Evolutionary conservation across 2,113 vertebrate species (phyloP).

Genomic region (Cyprinodon variegatus): DNA sequence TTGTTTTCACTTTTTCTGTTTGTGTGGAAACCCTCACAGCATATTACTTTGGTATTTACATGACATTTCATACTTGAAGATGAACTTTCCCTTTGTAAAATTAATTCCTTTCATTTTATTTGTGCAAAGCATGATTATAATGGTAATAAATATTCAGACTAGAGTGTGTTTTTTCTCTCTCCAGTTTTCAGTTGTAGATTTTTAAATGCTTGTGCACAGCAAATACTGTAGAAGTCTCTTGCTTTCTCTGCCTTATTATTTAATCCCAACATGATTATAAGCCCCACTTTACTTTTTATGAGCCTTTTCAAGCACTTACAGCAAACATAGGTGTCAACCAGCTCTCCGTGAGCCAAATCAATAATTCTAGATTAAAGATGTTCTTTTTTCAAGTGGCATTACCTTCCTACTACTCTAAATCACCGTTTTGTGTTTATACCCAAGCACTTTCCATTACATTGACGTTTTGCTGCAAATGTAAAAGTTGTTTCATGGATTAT

Average conservation of each 20-base stretch:
- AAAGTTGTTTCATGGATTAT: slow-evolving; percentile 10
- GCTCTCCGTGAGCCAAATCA: not conserved
- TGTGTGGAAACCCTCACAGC: not conserved
- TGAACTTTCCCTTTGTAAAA: not conserved
- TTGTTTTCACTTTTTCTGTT: not conserved
- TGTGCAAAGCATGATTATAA: not conserved
- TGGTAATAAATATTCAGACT: not conserved
- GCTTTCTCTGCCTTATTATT: slow-evolving; percentile 10
- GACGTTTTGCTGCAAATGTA: slow-evolving; percentile 5
- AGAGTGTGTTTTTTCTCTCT: not conserved
- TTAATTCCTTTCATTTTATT: slow-evolving; percentile 9
- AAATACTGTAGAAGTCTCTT: not conserved
- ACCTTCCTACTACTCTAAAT: slow-evolving; percentile 10
- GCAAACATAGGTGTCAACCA: not conserved
- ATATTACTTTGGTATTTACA: slow-evolving; percentile 31
- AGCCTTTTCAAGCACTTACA: slow-evolving; percentile 10
- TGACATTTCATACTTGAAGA: slow-evolving; percentile 41
- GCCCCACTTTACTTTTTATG: slow-evolving; percentile 13
- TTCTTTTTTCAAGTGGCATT: slow-evolving; percentile 2
- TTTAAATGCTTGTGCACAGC: not conserved
- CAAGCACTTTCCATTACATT: not conserved
- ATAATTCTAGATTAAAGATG: slow-evolving; percentile 22
- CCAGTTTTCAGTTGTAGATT: not conserved
- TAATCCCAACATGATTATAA: slow-evolving; percentile 5
- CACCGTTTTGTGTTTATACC: slow-evolving; percentile 1